Percentiles rank a stretch among this genome's conserved stretches.
Evolutionary conservation across 2,113 vertebrate species (phyloP).

Genomic region (Helogale parvula): DNA sequence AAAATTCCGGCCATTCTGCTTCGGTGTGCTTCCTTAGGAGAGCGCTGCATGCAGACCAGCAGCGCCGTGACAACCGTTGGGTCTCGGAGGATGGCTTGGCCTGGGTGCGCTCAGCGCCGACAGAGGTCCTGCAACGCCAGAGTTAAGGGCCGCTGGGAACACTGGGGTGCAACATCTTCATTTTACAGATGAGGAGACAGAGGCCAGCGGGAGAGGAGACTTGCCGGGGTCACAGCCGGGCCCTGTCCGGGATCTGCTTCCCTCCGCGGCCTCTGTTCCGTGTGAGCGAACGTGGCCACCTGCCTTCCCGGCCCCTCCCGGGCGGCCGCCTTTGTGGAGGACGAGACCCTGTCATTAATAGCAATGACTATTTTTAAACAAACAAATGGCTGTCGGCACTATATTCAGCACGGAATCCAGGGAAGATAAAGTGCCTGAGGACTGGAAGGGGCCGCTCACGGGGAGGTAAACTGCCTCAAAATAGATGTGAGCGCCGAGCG

Average conservation of each 20-base stretch:
- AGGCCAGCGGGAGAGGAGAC: accelerated
- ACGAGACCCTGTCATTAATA: background rate
- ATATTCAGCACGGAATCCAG: background rate
- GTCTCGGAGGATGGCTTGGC: accelerated
- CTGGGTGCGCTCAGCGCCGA: accelerated
- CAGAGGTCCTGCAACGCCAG: accelerated
- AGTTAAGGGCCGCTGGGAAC: accelerated
- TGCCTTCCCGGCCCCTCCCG: accelerated
- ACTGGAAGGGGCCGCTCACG: background rate
- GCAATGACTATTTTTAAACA: background rate
- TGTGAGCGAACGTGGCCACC: background rate
- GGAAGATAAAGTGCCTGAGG: background rate
- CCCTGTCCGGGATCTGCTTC: accelerated
- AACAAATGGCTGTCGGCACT: background rate
- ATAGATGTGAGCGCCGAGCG: accelerated
- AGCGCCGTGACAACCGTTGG: accelerated
- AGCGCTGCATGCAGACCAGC: accelerated
- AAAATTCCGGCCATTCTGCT: accelerated
- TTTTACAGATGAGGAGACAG: background rate
- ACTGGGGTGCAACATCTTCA: accelerated
- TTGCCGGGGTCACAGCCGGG: accelerated
- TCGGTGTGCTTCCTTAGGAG: accelerated
- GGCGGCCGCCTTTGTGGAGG: background rate
- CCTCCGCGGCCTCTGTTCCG: too few species aligned
- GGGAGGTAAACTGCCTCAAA: background rate